Evolutionary conservation across 2,797 vertebrate species (phyloP).

Genomic region (Tachyglossus aculeatus): DNA sequence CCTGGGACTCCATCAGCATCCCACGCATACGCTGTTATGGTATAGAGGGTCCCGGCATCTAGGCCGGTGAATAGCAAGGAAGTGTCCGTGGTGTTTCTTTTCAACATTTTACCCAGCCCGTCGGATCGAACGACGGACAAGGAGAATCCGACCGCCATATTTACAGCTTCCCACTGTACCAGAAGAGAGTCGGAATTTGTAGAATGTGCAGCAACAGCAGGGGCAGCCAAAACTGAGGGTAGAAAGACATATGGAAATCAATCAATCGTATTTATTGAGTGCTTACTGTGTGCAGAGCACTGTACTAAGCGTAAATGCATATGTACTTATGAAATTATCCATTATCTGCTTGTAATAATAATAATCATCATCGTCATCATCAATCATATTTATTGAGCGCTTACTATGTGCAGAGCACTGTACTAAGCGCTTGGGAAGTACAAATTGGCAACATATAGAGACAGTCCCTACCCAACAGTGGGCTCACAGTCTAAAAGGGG

Average conservation of each 20-base stretch:
- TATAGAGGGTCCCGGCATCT: conserved; percentile 82
- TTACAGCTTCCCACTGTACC: conserved; percentile 79
- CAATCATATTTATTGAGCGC: no score
- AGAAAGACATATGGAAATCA: background rate
- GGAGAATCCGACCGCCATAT: conserved; percentile 78
- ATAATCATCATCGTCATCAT: no score
- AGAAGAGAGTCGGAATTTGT: conserved; percentile 79
- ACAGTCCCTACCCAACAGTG: no score
- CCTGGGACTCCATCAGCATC: conserved; percentile 80
- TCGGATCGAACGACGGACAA: conserved; percentile 79
- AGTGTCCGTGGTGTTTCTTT: conserved; percentile 78
- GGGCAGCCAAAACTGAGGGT: conserved; percentile 82
- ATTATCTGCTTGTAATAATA: no score
- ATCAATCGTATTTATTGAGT: no score
- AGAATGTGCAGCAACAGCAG: conserved; percentile 77
- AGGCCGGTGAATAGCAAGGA: conserved; percentile 75
- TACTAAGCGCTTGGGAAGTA: no score
- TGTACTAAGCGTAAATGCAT: no score
- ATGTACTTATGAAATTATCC: no score
- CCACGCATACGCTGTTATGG: conserved; percentile 81
- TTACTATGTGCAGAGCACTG: no score
- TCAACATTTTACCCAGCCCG: conserved; percentile 70
- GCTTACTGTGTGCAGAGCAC: no score
- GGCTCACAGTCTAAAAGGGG: no score
- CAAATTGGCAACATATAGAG: no score